phyloP scores from a whole-genome alignment of 2,888 invertebrate species.

The Catonia carolina region DNA sequence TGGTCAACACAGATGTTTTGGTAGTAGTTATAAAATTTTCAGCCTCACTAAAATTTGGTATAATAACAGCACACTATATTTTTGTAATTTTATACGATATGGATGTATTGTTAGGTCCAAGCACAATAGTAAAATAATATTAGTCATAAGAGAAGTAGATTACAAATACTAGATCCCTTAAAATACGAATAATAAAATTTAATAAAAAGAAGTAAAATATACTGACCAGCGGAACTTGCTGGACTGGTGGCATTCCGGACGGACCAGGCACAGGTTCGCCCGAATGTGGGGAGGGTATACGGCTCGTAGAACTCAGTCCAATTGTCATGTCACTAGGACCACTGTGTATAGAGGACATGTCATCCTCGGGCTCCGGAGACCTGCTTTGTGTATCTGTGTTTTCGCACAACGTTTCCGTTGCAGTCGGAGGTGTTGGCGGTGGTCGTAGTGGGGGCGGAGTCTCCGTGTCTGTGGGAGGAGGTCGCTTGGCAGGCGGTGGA shows the following conservation, averaged over 20 bases:
- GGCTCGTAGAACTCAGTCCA: conserved; percentile 39
- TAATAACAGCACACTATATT: no score
- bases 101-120: no score
- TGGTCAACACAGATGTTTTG: no score
- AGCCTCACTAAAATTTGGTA: no score
- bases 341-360: conserved; percentile 43
- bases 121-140: no score
- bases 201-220: no score
- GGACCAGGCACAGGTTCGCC: conserved; percentile 61
- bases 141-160: no score
- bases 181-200: no score
- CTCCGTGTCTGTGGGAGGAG: conserved; percentile 11
- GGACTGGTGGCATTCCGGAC: conserved; percentile 78
- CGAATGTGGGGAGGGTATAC: conserved; percentile 29
- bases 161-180: no score
- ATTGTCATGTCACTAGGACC: conserved; percentile 51
- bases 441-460: conserved; percentile 6
- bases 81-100: no score
- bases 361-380: conserved; percentile 31
- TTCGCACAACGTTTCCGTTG: conserved; percentile 18
- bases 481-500: conserved; percentile 16
- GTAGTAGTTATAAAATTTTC: no score
- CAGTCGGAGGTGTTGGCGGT: conserved; percentile 22
- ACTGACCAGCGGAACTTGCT: conserved; percentile 82
- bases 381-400: conserved; percentile 23